These are phyloP conservation scores for Tachysurus vachellii DNA, from an alignment of 2,113 vertebrate genomes.

Conservation along the genomic window DNA sequence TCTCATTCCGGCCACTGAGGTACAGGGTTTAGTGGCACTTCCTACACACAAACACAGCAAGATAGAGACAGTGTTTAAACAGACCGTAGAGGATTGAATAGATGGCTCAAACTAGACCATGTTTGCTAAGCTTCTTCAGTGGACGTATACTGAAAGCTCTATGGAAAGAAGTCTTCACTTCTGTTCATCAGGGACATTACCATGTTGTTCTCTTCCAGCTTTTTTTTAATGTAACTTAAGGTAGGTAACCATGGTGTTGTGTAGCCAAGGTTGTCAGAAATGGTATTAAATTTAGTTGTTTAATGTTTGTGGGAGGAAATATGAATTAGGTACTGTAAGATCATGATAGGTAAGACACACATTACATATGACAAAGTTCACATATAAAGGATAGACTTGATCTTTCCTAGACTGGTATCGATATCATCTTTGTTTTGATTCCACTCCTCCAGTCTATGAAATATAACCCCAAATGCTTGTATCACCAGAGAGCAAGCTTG, in stretches of 20 bases:
- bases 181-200: background rate
- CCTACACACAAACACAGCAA: background rate
- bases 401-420: background rate
- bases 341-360: background rate
- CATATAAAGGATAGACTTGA: background rate
- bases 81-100: background rate
- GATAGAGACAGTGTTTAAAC: background rate
- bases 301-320: background rate
- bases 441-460: background rate
- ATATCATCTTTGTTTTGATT: background rate
- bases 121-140: background rate
- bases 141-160: background rate
- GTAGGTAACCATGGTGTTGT: background rate
- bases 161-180: background rate
- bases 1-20: background rate
- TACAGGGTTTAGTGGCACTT: background rate
- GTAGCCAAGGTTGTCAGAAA: background rate
- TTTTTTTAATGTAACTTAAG: background rate
- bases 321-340: background rate
- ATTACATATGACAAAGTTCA: background rate
- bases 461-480: background rate
- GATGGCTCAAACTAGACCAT: background rate
- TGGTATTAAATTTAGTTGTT: background rate
- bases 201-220: background rate
- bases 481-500: background rate